Base-by-base conservation (phyloP, 2,113 vertebrate species). In the Proterorhinus semilunaris region DNA sequence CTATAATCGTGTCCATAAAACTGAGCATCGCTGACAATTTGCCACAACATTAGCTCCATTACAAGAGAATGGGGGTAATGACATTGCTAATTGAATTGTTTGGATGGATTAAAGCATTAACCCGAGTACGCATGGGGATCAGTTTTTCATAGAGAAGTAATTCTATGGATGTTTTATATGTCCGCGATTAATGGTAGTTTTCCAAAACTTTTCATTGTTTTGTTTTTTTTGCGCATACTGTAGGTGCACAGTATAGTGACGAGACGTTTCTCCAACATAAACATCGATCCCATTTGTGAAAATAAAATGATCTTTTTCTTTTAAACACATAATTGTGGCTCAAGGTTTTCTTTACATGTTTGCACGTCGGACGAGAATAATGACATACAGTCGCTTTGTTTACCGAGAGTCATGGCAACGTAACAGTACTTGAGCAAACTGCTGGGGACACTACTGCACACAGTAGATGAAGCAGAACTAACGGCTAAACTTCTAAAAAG, bases 11-110 rank as follows among this genome's bases (percentile, higher is more conserved):
- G 72, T 81, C 66, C 62, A 73, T 70, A 76, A 86, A 81, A 82
- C 72, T 59, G 72, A 46, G 72, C 74, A 71, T 80, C 81, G 66
- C n/a, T 65, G 13, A 71, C 82, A 87, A 84, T 86, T 86, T 89
- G 67, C 62, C 83, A 88, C 81, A 86, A 85, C 85, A 89, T 88
- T 88, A 87, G 81, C 44, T 77, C 80, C 78, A 82, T 87, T 79
- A 79, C 69, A 71, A 83, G 42, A 79, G 75, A 85, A 68, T 62
- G 65, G 74, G 66, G 54, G 66, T 85, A 86, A 87, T 84, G 74
- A 67, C 76, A 73, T 49, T 68, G 74, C 76, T 89, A 86, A 88
- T 89, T 87, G 75, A 74, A 86, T 75, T 82, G 69, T 84, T 86
- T 79, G 65, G 86, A 82, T 80, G 63, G 64, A 72, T 74, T 78